phyloP scores from a whole-genome alignment of 2,888 invertebrate genomes.

The Corbicula japonica region DNA sequence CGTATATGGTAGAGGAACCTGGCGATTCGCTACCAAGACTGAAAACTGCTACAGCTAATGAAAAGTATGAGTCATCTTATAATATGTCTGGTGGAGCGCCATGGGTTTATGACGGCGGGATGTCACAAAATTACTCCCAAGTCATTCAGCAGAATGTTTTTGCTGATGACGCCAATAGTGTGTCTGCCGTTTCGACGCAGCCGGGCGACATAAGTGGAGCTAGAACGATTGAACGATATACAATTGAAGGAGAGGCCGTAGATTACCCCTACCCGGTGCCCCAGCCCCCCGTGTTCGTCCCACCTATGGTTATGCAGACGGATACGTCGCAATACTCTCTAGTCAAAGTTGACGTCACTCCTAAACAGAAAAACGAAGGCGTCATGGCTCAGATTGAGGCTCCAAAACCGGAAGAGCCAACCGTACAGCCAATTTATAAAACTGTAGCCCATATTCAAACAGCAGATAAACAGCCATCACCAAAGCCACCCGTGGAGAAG shows the following conservation, averaged over 20 bases:
- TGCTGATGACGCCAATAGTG: slow-evolving; percentile 44
- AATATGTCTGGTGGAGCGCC: slow-evolving; percentile 61
- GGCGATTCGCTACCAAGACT: slow-evolving; percentile 42
- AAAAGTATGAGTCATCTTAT: slow-evolving; percentile 62
- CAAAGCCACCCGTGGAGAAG: slow-evolving; percentile 31
- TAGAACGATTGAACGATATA: slow-evolving; percentile 46
- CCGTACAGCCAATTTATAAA: slow-evolving; percentile 70
- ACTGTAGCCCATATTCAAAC: slow-evolving; percentile 71
- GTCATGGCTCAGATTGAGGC: slow-evolving; percentile 27
- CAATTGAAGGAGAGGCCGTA: slow-evolving; percentile 59
- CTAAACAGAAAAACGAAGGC: slow-evolving; percentile 42
- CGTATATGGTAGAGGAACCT: slow-evolving; percentile 65
- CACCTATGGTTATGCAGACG: slow-evolving; percentile 47
- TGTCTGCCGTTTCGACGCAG: slow-evolving; percentile 26
- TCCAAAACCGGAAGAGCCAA: slow-evolving; percentile 31
- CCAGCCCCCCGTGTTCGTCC: slow-evolving; percentile 32
- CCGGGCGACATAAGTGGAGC: slow-evolving; percentile 7
- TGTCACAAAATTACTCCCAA: slow-evolving; percentile 50
- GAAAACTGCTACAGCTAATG: slow-evolving; percentile 47
- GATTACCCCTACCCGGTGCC: slow-evolving; percentile 33
- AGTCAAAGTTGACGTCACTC: slow-evolving; percentile 66
- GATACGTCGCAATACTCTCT: slow-evolving; percentile 61
- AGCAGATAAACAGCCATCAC: slow-evolving; percentile 54
- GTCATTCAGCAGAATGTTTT: slow-evolving; percentile 32
- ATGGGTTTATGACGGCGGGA: slow-evolving; percentile 64